These are phyloP conservation scores for Romanogobio albipinnatus DNA, from an alignment of 2,113 vertebrate species.

Conservation along the genomic window DNA sequence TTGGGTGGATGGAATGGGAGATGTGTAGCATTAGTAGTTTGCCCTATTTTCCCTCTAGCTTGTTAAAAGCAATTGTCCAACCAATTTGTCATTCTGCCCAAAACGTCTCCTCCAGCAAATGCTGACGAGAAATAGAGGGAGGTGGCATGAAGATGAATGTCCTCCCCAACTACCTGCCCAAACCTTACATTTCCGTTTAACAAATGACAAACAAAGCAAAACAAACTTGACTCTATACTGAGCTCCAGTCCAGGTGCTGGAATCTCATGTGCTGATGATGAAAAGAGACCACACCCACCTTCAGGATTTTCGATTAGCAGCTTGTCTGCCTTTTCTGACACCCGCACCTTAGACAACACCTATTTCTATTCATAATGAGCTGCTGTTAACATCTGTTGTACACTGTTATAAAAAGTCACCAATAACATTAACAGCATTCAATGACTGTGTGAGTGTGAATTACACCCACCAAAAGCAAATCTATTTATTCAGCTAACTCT, in stretches of 20 bases:
- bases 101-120: slow-evolving; percentile 60
- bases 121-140: slow-evolving; percentile 54
- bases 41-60: slow-evolving; percentile 76
- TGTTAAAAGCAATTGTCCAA: slow-evolving; percentile 80
- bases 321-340: background rate
- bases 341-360: background rate
- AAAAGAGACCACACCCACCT: background rate
- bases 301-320: background rate
- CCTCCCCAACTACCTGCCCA: slow-evolving; percentile 48
- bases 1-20: slow-evolving; percentile 70
- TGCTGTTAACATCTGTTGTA: slow-evolving; percentile 2
- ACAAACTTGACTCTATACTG: slow-evolving; percentile 20
- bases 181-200: slow-evolving; percentile 59
- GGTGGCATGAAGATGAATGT: slow-evolving; percentile 61
- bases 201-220: slow-evolving; percentile 66
- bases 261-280: background rate
- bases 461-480: background rate
- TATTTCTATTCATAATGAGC: background rate
- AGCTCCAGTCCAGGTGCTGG: background rate
- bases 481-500: slow-evolving; percentile 17
- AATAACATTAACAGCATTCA: background rate
- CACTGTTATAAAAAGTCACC: background rate
- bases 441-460: background rate
- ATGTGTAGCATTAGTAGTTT: slow-evolving; percentile 75
- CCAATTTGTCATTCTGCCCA: slow-evolving; percentile 75